Base-by-base conservation (phyloP, 1,140 invertebrate species). In the Samia ricini region DNA sequence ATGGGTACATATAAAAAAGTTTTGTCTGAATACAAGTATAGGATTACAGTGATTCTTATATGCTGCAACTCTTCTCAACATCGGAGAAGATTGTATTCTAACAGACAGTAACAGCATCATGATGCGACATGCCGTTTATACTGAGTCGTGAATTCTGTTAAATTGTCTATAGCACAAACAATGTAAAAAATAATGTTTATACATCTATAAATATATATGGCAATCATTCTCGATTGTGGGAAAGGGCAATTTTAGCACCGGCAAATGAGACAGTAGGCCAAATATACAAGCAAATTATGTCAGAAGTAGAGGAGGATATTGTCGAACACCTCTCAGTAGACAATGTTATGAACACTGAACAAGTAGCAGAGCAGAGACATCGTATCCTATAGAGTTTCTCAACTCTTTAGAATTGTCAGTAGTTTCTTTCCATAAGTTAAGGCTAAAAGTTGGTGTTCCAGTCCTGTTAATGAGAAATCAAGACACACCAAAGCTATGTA, bases 21-120 rank as follows among this genome's bases (percentile, higher is more conserved):
- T 63, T 50, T 56, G 22, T 64, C 61, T 64, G 15, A 59, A 42
- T 6, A 64, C 62, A n/a, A 64, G 61, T 23, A 64, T 64, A 57
- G 49, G 63, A 60, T 56, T 60, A 6, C 64, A 61, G 18, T 52
- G 60, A 33, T 57, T 48, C 51, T 19, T 18, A 29, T 59, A 64
- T 54, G 62, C 56, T 21, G 22, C 21, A 42, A 24, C 10, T 36
- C 55, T 64, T 4, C 20, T 64, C 58, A 19, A 63, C 58, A 64
- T 64, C 19, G 62, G 62, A 19, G 56, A 64, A 52, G 62, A 29
- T 12, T 12, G 22, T 12, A 3, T 54, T 20, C 5, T 49, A 18
- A 57, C 55, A 12, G 64, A 61, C 51, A 10, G 20, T 48, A 54
- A 61, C 18, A 33, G 51, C 36, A 60, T 59, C n/a, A n/a, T n/a